Percentiles rank a stretch among this genome's conserved stretches.
Conservation (phyloP, 2,113 vertebrate species). For the Colaptes auratus region DNA sequence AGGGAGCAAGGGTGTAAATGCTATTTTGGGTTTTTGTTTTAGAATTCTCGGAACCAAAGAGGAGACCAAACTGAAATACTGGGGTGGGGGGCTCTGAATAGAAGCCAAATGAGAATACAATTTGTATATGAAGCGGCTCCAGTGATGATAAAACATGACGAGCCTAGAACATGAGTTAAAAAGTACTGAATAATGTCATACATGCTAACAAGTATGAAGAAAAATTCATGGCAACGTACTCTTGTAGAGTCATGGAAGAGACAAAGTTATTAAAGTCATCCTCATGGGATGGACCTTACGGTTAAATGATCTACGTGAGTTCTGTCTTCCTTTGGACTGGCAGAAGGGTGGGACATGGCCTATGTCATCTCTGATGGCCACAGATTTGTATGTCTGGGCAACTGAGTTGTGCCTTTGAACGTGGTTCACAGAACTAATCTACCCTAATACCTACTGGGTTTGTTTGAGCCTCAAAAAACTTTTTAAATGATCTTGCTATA, state of each 20-base stretch:
- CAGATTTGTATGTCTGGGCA: background rate
- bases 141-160: background rate
- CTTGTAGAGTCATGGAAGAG: background rate
- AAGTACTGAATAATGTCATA: background rate
- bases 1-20: conserved; percentile 12
- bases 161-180: background rate
- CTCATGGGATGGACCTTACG: fast-evolving
- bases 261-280: background rate
- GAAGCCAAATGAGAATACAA: background rate
- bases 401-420: background rate
- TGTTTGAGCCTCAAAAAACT: background rate
- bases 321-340: background rate
- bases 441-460: background rate
- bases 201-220: background rate
- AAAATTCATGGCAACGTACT: background rate
- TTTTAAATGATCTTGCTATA: background rate
- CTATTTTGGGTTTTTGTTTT: conserved; percentile 19
- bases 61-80: background rate
- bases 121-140: background rate
- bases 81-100: fast-evolving
- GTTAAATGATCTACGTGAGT: background rate
- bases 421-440: background rate
- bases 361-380: background rate
- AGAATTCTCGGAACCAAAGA: background rate
- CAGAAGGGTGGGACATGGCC: background rate